Conservation (phyloP, 1,140 invertebrate genomes). For the Drosophila nigromelanica region DNA sequence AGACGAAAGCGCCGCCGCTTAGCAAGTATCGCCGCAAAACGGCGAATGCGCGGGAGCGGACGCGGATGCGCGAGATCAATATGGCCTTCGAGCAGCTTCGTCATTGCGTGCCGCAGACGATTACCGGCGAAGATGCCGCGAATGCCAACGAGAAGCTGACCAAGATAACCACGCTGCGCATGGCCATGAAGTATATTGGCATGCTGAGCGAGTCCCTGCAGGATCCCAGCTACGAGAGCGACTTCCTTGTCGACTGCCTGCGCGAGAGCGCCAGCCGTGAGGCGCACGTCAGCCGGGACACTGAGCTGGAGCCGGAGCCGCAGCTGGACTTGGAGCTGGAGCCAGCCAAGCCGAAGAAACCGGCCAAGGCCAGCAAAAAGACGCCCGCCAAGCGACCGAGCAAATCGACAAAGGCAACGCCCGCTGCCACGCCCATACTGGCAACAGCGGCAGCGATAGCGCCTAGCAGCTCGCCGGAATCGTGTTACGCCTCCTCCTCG, state of each 20-base stretch:
- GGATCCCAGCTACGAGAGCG: constrained; percentile 69
- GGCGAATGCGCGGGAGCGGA: constrained; percentile 93
- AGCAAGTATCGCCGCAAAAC: constrained; percentile 95
- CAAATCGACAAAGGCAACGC: constrained; percentile 23
- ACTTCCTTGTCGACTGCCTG: constrained; percentile 69
- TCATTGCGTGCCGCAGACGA: constrained; percentile 88
- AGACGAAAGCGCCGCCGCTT: constrained; percentile 91
- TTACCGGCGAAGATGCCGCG: constrained; percentile 78
- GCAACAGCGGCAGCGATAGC: neutral
- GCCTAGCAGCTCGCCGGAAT: constrained; percentile 56
- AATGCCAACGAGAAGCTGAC: constrained; percentile 90
- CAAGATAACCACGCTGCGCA: constrained; percentile 93
- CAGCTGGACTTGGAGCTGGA: constrained; percentile 40
- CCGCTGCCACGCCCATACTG: constrained; percentile 4
- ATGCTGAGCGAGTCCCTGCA: constrained; percentile 85
- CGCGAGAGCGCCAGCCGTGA: constrained; percentile 62
- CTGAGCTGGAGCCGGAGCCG: constrained; percentile 19
- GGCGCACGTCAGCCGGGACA: constrained; percentile 37
- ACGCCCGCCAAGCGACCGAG: constrained; percentile 40
- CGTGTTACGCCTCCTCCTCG: constrained; percentile 67
- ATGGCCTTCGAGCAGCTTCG: constrained; percentile 92
- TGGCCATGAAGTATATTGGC: constrained; percentile 95
- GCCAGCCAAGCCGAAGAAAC: constrained; percentile 44
- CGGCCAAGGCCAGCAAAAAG: constrained; percentile 41
- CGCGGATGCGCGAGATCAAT: constrained; percentile 95